A percentile compares a stretch with the other conserved stretches of the same genome.
These are phyloP conservation scores for Sialis fuliginosa DNA, from an alignment of 2,888 invertebrate species.

Conservation along the genomic window DNA sequence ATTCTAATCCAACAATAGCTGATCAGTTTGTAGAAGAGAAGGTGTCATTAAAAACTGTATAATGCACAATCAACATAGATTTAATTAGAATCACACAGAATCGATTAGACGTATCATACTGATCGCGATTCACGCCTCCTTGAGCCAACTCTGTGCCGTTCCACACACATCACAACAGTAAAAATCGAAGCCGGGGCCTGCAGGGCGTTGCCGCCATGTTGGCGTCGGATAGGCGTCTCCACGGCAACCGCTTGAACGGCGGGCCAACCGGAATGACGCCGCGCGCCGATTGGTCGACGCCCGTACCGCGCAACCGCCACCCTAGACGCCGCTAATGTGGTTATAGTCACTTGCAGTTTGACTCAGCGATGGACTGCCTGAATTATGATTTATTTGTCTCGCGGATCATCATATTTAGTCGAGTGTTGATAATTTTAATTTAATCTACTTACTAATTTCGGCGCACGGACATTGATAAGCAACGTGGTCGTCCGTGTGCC, in stretches of 20 bases:
- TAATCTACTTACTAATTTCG: constrained; percentile 20
- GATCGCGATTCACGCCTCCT: no score
- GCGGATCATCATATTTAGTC: constrained; percentile 1
- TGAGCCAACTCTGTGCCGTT: no score
- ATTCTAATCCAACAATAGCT: no score
- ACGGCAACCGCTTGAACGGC: constrained; percentile 22
- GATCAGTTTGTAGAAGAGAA: no score
- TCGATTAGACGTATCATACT: no score
- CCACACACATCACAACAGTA: background rate
- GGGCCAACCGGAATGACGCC: constrained; percentile 15
- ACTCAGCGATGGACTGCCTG: constrained; percentile 30
- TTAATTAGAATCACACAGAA: no score
- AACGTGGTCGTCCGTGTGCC: no score
- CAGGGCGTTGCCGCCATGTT: background rate
- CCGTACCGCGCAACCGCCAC: constrained; percentile 20
- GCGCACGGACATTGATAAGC: no score
- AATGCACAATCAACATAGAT: no score
- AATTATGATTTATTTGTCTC: background rate
- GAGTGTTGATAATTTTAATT: constrained; percentile 26
- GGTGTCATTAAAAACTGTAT: no score
- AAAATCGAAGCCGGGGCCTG: background rate
- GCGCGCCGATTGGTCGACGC: constrained; percentile 6
- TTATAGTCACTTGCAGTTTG: constrained; percentile 30
- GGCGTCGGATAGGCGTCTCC: constrained; percentile 25
- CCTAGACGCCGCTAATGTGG: constrained; percentile 28